Evolutionary conservation across 2,888 invertebrate genomes (phyloP).

Genomic region (Eurytoma adleriae): DNA sequence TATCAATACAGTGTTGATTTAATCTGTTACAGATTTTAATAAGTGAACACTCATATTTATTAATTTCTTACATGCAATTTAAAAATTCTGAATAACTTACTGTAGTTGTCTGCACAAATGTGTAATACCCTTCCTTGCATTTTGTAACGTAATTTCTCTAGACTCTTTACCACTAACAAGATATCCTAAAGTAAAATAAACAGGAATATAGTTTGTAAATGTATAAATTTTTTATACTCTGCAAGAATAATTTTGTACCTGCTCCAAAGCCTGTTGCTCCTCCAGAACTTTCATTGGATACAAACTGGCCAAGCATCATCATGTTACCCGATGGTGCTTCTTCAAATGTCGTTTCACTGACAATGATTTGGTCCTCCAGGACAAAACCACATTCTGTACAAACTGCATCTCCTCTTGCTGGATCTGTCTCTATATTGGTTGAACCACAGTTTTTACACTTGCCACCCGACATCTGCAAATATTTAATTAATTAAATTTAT

Average conservation of each 20-base stretch:
- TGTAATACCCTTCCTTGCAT: constrained; percentile 91
- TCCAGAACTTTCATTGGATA: constrained; percentile 91
- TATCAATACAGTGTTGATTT: constrained; percentile 94
- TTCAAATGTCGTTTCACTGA: constrained; percentile 97
- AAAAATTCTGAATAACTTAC: constrained; percentile 62
- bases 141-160: constrained; percentile 92
- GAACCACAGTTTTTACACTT: constrained; percentile 93
- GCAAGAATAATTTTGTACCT: constrained; percentile 74
- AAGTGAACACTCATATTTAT: constrained; percentile 9
- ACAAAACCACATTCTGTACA: constrained; percentile 98
- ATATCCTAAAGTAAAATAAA: constrained; percentile 79
- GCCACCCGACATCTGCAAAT: constrained; percentile 79
- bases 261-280: constrained; percentile 89
- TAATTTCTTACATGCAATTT: background rate
- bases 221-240: constrained; percentile 7
- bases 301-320: constrained; percentile 95
- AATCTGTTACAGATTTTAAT: constrained; percentile 76
- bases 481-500: constrained; percentile 16
- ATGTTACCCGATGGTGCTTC: constrained; percentile 93
- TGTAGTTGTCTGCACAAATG: constrained; percentile 90
- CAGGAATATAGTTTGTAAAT: constrained; percentile 6
- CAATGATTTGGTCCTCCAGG: constrained; percentile 96
- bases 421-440: constrained; percentile 95
- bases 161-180: constrained; percentile 93
- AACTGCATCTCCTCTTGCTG: constrained; percentile 95